These are phyloP conservation scores for Zaprionus bogoriensis DNA, from an alignment of 2,888 invertebrate genomes.

Conservation along the genomic window DNA sequence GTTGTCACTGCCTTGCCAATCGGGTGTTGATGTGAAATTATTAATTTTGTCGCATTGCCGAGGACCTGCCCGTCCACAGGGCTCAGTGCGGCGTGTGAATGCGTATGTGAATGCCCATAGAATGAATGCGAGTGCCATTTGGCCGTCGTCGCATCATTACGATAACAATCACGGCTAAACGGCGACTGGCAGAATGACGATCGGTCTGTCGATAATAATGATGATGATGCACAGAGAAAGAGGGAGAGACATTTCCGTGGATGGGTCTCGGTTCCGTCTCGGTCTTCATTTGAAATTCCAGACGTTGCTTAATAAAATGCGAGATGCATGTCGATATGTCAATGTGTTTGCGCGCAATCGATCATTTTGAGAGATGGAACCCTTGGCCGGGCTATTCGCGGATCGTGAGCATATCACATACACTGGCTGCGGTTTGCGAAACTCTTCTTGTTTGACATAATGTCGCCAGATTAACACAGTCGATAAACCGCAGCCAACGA, in stretches of 20 bases:
- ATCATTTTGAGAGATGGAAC: constrained; percentile 71
- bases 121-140: constrained; percentile 26
- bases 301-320: constrained; percentile 75
- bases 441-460: constrained; percentile 82
- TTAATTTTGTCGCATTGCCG: constrained; percentile 63
- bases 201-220: constrained; percentile 19
- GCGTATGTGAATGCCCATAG: constrained; percentile 11
- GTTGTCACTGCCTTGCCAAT: constrained; percentile 62
- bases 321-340: constrained; percentile 80
- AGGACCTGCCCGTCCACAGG: constrained; percentile 12
- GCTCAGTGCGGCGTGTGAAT: constrained; percentile 55
- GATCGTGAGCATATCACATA: constrained; percentile 30
- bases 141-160: constrained; percentile 62
- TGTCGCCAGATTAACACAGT: constrained; percentile 80
- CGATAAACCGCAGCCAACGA: constrained; percentile 67
- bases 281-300: constrained; percentile 78
- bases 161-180: constrained; percentile 74
- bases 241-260: constrained; percentile 55
- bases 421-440: constrained; percentile 33
- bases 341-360: constrained; percentile 82
- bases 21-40: constrained; percentile 73
- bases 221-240: constrained; percentile 18
- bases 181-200: constrained; percentile 33
- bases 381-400: constrained; percentile 1
- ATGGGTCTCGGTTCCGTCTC: constrained; percentile 56